A percentile compares a stretch with the other conserved stretches of the same genome.
Conservation (phyloP, 2,113 vertebrate species). For the Rhegmatorhina hoffmannsi region DNA sequence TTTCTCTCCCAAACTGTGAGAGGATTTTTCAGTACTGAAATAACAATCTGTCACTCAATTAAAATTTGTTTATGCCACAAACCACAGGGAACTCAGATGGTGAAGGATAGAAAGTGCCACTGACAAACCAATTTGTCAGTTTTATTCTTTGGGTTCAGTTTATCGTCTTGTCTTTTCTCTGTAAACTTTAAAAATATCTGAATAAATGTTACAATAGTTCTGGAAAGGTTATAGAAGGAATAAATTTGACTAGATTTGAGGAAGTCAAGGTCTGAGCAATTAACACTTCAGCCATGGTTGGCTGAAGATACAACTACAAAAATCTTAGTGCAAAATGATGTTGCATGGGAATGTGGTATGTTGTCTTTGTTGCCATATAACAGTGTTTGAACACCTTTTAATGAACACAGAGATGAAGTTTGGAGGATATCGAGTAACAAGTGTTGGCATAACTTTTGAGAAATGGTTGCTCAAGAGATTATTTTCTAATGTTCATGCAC, state of each 20-base stretch:
- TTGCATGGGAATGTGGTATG: neutral
- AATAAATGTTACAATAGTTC: neutral
- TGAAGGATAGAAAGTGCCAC: neutral
- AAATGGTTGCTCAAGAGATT: neutral
- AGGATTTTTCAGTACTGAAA: slow-evolving; percentile 31
- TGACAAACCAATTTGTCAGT: neutral
- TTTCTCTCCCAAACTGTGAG: slow-evolving; percentile 15
- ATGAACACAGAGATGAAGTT: neutral
- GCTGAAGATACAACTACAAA: neutral
- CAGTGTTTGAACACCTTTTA: neutral
- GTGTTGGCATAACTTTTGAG: neutral
- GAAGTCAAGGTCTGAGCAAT: neutral
- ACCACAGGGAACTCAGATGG: neutral
- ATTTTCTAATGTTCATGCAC: neutral
- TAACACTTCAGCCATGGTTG: neutral
- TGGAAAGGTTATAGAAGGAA: neutral
- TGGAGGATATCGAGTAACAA: neutral
- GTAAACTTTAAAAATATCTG: neutral
- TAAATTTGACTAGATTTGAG: neutral
- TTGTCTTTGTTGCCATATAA: neutral
- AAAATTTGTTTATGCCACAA: slow-evolving; percentile 36
- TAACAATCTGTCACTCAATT: slow-evolving; percentile 62
- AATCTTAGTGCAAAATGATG: neutral
- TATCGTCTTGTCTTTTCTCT: neutral
- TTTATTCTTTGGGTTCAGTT: neutral